Percentiles rank a stretch among this genome's conserved stretches.
Evolutionary conservation across 1,140 invertebrate genomes (phyloP).

Genomic region (Chrysopa pallens): DNA sequence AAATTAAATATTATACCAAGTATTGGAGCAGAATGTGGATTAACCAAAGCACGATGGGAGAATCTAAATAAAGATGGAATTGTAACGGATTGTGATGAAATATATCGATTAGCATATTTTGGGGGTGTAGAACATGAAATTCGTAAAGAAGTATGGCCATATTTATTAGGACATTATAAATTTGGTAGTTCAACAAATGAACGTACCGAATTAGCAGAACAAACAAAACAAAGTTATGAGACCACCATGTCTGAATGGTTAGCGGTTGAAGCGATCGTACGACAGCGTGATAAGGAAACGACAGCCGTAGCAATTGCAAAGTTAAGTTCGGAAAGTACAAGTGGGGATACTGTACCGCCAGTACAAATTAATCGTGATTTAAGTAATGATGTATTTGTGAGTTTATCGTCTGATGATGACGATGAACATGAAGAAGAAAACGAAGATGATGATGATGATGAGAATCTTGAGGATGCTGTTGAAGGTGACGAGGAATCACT

Average conservation of each 20-base stretch:
- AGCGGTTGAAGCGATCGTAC: slow-evolving; percentile 79
- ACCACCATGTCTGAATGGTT: slow-evolving; percentile 88
- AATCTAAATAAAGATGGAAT: slow-evolving; percentile 38
- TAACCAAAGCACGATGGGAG: slow-evolving; percentile 51
- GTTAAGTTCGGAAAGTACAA: slow-evolving; percentile 32
- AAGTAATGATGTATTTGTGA: slow-evolving; percentile 22
- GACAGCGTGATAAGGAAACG: slow-evolving; percentile 61
- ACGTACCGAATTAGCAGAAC: slow-evolving; percentile 42
- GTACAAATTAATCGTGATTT: slow-evolving; percentile 15
- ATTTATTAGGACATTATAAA: slow-evolving; percentile 70
- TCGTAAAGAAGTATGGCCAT: slow-evolving; percentile 77
- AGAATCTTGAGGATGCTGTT: slow-evolving; percentile 12
- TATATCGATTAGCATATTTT: slow-evolving; percentile 71
- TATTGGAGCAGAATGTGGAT: slow-evolving; percentile 29
- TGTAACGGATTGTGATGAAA: slow-evolving; percentile 43
- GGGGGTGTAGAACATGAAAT: slow-evolving; percentile 66
- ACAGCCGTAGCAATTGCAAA: slow-evolving; percentile 43
- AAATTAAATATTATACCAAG: slow-evolving; percentile 38
- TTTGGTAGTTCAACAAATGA: slow-evolving; percentile 58
- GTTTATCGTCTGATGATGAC: slow-evolving; percentile 28
- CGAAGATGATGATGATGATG: slow-evolving; percentile 26
- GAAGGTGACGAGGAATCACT: slow-evolving; percentile 8
- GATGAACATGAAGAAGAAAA: slow-evolving; percentile 31
- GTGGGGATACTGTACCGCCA: slow-evolving; percentile 17
- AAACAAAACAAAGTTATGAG: slow-evolving; percentile 54